phyloP scores from a whole-genome alignment of 30 jellyfish, hydroid and myxozoan genomes.

The Turritopsis rubra region DNA sequence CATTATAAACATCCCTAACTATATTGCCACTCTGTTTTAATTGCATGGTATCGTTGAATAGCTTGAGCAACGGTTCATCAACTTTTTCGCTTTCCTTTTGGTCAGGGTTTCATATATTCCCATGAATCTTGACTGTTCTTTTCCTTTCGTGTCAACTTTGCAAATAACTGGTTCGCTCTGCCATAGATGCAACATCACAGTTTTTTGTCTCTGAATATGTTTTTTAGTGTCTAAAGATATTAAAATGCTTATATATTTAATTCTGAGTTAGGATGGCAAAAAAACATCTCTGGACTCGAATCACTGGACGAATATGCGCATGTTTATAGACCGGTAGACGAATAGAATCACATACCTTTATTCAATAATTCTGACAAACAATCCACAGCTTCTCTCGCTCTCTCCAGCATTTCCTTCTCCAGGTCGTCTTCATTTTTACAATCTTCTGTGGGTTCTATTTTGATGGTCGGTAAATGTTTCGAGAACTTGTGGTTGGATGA shows the following conservation, averaged over 20 bases:
- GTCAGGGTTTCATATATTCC: neutral
- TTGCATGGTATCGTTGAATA: neutral
- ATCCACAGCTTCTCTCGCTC: neutral
- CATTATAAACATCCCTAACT: too few species aligned
- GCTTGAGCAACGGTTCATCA: neutral
- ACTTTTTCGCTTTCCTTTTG: neutral
- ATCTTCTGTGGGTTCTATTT: neutral
- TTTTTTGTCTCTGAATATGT: neutral
- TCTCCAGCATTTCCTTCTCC: constrained; percentile 8
- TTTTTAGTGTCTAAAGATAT: neutral
- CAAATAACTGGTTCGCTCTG: neutral
- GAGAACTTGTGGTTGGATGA: constrained; percentile 9
- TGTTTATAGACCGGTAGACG: too few species aligned
- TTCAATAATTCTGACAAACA: neutral
- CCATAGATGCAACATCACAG: neutral
- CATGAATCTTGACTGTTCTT: neutral
- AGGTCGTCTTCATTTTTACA: neutral
- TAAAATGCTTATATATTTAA: too few species aligned
- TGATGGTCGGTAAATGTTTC: neutral
- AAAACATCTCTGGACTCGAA: too few species aligned
- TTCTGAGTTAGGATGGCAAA: too few species aligned
- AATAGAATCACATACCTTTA: too few species aligned
- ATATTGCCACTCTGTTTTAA: too few species aligned
- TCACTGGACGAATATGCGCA: too few species aligned
- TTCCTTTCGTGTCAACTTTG: neutral